Evolutionary conservation across 2,797 vertebrate genomes (phyloP), one percentile per base, ranked within the genome.

Genomic region (Etheostoma perlongum): DNA sequence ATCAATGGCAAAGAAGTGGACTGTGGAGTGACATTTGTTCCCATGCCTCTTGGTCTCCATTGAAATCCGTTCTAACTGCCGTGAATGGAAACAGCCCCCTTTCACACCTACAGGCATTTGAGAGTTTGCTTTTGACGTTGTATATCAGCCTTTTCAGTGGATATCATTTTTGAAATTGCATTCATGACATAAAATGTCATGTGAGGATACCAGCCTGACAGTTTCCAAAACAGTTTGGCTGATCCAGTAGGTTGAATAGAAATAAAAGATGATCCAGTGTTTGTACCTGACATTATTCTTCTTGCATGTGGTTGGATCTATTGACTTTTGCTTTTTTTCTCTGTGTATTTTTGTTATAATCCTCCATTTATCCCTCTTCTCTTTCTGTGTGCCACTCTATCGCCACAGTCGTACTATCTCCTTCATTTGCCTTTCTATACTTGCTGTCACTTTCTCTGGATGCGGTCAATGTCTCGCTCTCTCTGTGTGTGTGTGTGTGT

Each of bases 341-440:
- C 12, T 10, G 1, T 67, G 15, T 71, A 7, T 66, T 36, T 78
- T 36, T 40, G 36, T 10, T 46, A 33, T 54, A 62, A 21, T 27
- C 27, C 47, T 58, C 25, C 4, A 2, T 55, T 16, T 33, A 27
- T 40, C 36, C 36, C 10, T 40, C 36, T 12, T 40, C 9, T 40
- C 5, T 62, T 44, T 62, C 46, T 15, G 5, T 1, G 5, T 14
- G 10, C 36, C 36, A 40, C 40, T 33, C 4, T 27, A 55, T 40
- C 57, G 12, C 30, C 48, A 36, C 23, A 64, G 57, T 74, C 63
- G 47, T 47, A 42, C 54, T 0, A 12, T 75, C 60, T 81, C 82
- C 79, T 77, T 86, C 72, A 73, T 76, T 79, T 48, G 65, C 75
- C 82, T 88, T 81, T 83, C 84, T 30, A 14, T 47, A 44, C 15